Conservation (phyloP, 2,888 invertebrate species). For the Tipula confusa region DNA sequence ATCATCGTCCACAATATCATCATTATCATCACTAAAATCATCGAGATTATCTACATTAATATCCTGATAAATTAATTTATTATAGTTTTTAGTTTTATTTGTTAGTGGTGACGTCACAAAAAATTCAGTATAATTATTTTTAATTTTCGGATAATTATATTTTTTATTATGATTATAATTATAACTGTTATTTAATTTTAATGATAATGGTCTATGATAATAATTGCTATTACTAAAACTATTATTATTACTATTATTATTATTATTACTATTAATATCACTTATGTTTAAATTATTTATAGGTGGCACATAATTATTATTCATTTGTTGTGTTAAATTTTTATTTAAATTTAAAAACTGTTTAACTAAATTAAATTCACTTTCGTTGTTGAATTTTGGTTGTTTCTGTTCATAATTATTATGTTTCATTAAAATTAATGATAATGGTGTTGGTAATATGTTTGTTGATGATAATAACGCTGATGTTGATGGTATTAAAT, state of each 20-base stretch:
- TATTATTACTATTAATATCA: not conserved
- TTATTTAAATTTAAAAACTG: slow-evolving; percentile 14
- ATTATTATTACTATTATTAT: slow-evolving; percentile 20
- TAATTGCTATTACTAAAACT: not conserved
- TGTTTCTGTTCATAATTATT: slow-evolving; percentile 21
- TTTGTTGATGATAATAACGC: not conserved
- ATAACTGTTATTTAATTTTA: not conserved
- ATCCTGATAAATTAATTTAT: slow-evolving; percentile 30
- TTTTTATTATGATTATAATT: not conserved
- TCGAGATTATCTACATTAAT: slow-evolving; percentile 28
- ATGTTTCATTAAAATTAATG: slow-evolving; percentile 27
- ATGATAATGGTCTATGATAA: slow-evolving; percentile 27
- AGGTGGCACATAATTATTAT: not conserved
- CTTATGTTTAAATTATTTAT: not conserved
- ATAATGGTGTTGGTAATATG: slow-evolving; percentile 7
- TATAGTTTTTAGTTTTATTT: slow-evolving; percentile 29
- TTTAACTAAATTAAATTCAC: slow-evolving; percentile 26
- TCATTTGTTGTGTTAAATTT: not conserved
- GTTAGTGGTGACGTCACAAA: slow-evolving; percentile 27
- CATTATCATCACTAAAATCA: not conserved
- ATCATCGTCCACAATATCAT: slow-evolving; percentile 1
- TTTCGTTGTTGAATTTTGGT: slow-evolving; percentile 20
- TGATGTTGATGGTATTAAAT: not conserved
- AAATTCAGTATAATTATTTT: slow-evolving; percentile 28
- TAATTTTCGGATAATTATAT: slow-evolving; percentile 26